A percentile compares a stretch with the other conserved stretches of the same genome.
Evolutionary conservation across 2,113 vertebrate genomes (phyloP).

Genomic region (Dasyornis broadbenti): DNA sequence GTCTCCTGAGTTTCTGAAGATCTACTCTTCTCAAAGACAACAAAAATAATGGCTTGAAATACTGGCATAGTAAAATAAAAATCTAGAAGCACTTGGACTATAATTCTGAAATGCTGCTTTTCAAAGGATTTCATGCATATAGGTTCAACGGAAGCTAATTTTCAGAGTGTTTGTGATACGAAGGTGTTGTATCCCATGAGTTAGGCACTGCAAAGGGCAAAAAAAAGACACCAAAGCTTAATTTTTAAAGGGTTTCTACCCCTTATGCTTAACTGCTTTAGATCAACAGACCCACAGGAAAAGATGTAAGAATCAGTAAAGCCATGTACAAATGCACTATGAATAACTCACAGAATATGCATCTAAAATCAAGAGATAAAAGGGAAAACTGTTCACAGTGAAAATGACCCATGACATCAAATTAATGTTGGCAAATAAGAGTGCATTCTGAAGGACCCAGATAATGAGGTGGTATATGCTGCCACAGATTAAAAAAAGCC

Average conservation of each 20-base stretch:
- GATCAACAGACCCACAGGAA: not conserved
- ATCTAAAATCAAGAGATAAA: constrained; percentile 1
- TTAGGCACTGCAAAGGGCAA: not conserved
- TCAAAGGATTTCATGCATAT: not conserved
- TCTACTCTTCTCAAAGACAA: not conserved
- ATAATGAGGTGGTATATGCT: not conserved
- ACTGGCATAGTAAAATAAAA: not conserved
- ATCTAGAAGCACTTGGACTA: not conserved
- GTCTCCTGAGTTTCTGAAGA: not conserved
- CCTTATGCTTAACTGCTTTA: not conserved
- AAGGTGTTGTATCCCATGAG: not conserved
- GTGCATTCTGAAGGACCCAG: not conserved
- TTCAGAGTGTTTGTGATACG: not conserved
- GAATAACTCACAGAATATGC: not conserved
- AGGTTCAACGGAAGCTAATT: not conserved
- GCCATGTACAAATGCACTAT: not conserved
- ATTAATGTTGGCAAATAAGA: not conserved
- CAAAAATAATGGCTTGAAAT: not conserved
- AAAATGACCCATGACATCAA: not conserved
- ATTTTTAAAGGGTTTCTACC: not conserved
- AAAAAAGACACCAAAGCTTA: not conserved
- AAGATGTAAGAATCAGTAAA: not conserved
- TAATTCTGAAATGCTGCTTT: not conserved
- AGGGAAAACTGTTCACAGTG: not conserved
- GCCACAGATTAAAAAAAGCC: not conserved